Conservation (phyloP, 2,888 invertebrate genomes). For the Hyppa rectilinea region DNA sequence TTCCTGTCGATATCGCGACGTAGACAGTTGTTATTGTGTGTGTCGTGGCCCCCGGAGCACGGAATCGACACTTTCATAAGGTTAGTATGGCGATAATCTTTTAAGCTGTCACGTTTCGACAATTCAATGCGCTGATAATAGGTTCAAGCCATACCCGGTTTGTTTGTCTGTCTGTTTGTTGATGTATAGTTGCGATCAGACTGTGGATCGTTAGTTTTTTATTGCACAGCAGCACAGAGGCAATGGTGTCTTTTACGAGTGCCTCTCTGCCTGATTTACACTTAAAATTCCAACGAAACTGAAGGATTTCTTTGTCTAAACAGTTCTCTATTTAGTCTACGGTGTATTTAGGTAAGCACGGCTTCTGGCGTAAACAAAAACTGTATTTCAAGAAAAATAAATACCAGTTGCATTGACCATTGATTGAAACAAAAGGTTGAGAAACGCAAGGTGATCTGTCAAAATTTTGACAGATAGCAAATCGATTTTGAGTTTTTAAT, state of each 20-base stretch:
- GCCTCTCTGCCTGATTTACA: conserved; percentile 65
- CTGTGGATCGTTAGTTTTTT: conserved; percentile 76
- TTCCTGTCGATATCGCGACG: conserved; percentile 45
- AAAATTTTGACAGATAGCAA: conserved; percentile 55
- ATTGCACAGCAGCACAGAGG: conserved; percentile 68
- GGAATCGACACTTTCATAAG: conserved; percentile 67
- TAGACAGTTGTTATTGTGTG: conserved; percentile 51
- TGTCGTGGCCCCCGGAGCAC: conserved; percentile 37
- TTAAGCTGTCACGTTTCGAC: conserved; percentile 83
- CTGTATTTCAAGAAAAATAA: conserved; percentile 30
- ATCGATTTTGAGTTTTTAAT: conserved; percentile 35
- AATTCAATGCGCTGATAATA: conserved; percentile 82
- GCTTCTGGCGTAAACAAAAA: conserved; percentile 50
- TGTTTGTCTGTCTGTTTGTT: conserved; percentile 79
- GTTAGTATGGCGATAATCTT: conserved; percentile 80
- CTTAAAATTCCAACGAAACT: conserved; percentile 74
- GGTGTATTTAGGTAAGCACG: conserved; percentile 55
- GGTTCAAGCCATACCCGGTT: conserved; percentile 79
- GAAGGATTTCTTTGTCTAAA: conserved; percentile 78
- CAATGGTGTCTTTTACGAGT: conserved; percentile 73
- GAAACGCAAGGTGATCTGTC: conserved; percentile 45
- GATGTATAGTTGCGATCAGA: conserved; percentile 65
- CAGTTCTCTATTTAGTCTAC: conserved; percentile 71
- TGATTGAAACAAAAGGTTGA: conserved; percentile 49
- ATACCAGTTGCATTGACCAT: background rate